phyloP scores from a whole-genome alignment of 2,888 invertebrate species.

The Craniophora ligustri region DNA sequence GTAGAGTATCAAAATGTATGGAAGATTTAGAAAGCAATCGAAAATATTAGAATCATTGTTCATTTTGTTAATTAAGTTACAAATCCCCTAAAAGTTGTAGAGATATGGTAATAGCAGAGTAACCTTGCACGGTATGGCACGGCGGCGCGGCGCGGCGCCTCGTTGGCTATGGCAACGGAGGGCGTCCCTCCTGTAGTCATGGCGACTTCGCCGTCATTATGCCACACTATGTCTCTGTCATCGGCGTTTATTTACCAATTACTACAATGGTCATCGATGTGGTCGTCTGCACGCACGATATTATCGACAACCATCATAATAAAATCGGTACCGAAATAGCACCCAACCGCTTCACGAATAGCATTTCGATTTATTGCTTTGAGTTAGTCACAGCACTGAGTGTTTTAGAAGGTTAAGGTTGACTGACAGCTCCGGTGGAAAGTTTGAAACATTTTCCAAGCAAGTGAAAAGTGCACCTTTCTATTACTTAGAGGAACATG shows the following conservation, averaged over 20 bases:
- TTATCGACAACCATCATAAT: constrained; percentile 56
- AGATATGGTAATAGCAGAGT: constrained; percentile 26
- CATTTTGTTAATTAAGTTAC: constrained; percentile 58
- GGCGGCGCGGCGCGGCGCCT: constrained; percentile 30
- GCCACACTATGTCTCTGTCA: constrained; percentile 62
- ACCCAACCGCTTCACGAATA: constrained; percentile 28
- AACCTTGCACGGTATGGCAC: constrained; percentile 73
- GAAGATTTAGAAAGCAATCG: constrained; percentile 7
- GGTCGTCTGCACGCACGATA: constrained; percentile 62
- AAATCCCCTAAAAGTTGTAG: constrained; percentile 56
- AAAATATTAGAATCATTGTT: constrained; percentile 49
- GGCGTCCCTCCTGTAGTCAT: constrained; percentile 75
- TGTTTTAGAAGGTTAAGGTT: constrained; percentile 58
- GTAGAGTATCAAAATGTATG: constrained; percentile 10
- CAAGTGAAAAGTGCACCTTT: constrained; percentile 59
- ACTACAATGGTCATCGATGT: constrained; percentile 66
- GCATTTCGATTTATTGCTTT: constrained; percentile 37
- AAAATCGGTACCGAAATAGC: constrained; percentile 46
- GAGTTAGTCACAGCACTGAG: constrained; percentile 38
- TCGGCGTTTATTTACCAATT: constrained; percentile 77
- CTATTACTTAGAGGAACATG: constrained; percentile 42
- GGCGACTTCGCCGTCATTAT: constrained; percentile 59
- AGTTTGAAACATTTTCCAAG: constrained; percentile 54
- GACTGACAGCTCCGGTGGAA: constrained; percentile 56
- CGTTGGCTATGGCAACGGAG: constrained; percentile 64